These are phyloP conservation scores for Labeo rohita DNA, from an alignment of 2,113 vertebrate genomes.

Conservation along the genomic window DNA sequence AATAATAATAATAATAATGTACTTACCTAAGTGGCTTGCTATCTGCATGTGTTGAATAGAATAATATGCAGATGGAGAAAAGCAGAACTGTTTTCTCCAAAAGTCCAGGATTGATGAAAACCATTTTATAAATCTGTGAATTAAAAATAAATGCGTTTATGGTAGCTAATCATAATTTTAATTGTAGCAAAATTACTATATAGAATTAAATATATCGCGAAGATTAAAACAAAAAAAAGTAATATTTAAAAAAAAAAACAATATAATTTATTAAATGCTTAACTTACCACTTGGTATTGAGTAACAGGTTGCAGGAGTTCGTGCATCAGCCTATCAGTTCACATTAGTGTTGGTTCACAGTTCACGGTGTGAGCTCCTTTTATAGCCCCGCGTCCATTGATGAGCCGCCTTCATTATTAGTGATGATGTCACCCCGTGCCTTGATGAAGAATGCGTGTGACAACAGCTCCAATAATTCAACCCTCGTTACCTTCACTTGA, in stretches of 20 bases:
- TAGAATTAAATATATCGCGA: neutral
- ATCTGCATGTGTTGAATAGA: conserved; percentile 72
- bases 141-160: conserved; percentile 52
- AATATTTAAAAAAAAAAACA: neutral
- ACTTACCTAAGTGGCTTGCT: conserved; percentile 84
- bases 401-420: conserved; percentile 74
- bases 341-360: conserved; percentile 56
- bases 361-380: conserved; percentile 61
- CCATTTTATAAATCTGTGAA: conserved; percentile 72
- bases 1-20: neutral
- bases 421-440: conserved; percentile 71
- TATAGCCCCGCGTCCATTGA: conserved; percentile 73
- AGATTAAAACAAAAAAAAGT: neutral
- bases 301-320: conserved; percentile 1
- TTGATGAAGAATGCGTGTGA: conserved; percentile 62
- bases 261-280: neutral
- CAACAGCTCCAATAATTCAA: conserved; percentile 50
- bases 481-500: conserved; percentile 56
- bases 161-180: neutral
- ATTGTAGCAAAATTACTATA: neutral
- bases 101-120: conserved; percentile 62
- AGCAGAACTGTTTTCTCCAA: conserved; percentile 67
- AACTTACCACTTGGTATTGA: conserved; percentile 59
- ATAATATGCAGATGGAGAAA: conserved; percentile 76
- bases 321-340: conserved; percentile 60